Base-by-base conservation (phyloP, 2,797 vertebrate genomes). In the Chromis chromis region DNA sequence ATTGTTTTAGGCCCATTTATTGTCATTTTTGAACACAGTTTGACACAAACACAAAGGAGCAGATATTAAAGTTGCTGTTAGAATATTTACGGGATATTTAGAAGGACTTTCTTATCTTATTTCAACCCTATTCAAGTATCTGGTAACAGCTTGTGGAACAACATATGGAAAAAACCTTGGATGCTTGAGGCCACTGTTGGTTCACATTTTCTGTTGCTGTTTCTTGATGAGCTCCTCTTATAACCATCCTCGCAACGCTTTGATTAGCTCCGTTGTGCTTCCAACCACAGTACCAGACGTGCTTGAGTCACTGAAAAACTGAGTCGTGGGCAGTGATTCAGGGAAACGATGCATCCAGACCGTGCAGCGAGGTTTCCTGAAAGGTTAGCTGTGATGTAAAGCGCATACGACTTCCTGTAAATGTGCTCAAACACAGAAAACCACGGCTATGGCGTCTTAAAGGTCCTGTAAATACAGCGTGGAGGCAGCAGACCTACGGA, bases 381-480 rank as follows among this genome's bases (percentile, higher is more conserved):
- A 33, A 16, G 0, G 54, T 33, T 8, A 24, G 52, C 28, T 6
- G 36, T 65, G 76, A 68, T 55, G 31, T 65, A 36, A 57, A 0
- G 6, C 4, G n/a, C 0, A 24, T 2, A 16, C 5, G 59, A 40
- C 48, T n/a, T 24, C 6, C 10, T 0, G 28, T 4, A 6, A 27
- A 16, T 60, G 22, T 54, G 14, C 19, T 65, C 56, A 16, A 52
- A 46, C 22, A 19, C 44, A 5, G 14, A 54, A 69, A 68, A 57
- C 59, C 64, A 4, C 64, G 1, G 16, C 2, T 55, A 24, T 52
- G 65, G 42, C 56, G 39, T 14, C 39, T 5, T 2, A 55, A 69
- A 69, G 74, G 55, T 65, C 48, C 2, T 6, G 22, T 53, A 40
- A 62, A 57, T 28, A 56, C 42, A 66, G 60, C 36, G 24, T 50